Percentiles rank a stretch among this genome's conserved stretches.
Evolutionary conservation across 2,888 invertebrate genomes (phyloP).

Genomic region (Brachyptera risi): DNA sequence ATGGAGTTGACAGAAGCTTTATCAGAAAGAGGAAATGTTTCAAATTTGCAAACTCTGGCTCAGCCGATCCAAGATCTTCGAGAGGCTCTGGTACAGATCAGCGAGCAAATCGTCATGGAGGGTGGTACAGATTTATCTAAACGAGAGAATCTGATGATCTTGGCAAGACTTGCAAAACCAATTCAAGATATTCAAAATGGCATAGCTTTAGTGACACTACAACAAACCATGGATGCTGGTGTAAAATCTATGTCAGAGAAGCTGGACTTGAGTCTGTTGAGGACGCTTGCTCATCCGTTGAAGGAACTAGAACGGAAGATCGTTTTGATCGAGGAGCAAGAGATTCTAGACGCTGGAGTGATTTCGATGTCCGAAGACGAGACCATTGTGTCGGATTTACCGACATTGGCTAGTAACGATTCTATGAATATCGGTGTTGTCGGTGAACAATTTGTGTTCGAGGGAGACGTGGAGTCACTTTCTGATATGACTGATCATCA

Average conservation of each 20-base stretch:
- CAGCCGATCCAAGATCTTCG: conserved; percentile 24
- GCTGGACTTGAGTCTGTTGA: conserved; percentile 20
- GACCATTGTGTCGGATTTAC: conserved; percentile 27
- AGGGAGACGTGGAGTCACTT: conserved; percentile 26
- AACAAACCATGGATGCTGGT: conserved; percentile 16
- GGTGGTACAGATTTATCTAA: background rate
- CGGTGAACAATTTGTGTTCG: conserved; percentile 30
- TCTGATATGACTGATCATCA: conserved; percentile 31
- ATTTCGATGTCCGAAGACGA: conserved; percentile 40
- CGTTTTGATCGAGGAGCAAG: conserved; percentile 39
- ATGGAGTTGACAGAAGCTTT: conserved; percentile 35
- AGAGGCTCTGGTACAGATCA: conserved; percentile 16
- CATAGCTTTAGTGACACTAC: conserved; percentile 23
- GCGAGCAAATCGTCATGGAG: conserved; percentile 25
- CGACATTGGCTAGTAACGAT: conserved; percentile 24
- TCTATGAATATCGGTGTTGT: conserved; percentile 24
- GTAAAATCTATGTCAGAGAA: conserved; percentile 23
- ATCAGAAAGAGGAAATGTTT: conserved; percentile 44
- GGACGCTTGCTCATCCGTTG: conserved; percentile 28
- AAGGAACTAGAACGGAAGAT: conserved; percentile 44
- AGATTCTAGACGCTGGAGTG: conserved; percentile 37
- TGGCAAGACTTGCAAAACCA: conserved; percentile 25
- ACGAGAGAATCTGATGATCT: background rate
- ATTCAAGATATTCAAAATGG: conserved; percentile 30
- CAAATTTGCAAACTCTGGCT: conserved; percentile 29